phyloP scores from a whole-genome alignment of 2,797 vertebrate species.

The Florisuga fusca region DNA sequence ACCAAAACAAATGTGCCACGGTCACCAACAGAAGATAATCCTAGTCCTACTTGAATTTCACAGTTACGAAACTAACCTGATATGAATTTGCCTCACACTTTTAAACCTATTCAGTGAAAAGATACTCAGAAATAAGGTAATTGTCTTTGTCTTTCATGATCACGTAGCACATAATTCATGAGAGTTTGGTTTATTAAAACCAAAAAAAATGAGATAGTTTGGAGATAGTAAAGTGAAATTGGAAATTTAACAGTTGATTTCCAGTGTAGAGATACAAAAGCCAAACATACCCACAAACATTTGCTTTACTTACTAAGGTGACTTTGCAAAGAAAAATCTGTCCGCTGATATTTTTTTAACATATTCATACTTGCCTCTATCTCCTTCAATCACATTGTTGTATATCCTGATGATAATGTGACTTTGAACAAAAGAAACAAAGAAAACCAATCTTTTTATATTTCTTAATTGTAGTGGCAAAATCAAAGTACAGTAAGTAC shows the following conservation, averaged over 20 bases:
- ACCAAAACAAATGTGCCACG: background rate
- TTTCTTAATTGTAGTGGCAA: background rate
- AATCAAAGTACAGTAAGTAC: background rate
- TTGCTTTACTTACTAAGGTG: background rate
- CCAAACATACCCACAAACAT: accelerated
- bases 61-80: background rate
- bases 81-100: background rate
- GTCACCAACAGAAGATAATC: background rate
- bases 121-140: background rate
- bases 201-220: background rate
- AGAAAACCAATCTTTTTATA: background rate
- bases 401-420: background rate
- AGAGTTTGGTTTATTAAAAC: background rate
- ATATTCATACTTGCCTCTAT: background rate
- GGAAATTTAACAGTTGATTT: background rate
- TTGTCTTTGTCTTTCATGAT: background rate
- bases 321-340: background rate
- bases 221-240: background rate
- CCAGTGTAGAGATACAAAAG: background rate
- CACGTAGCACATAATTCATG: background rate
- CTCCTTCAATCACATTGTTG: background rate
- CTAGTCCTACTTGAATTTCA: background rate
- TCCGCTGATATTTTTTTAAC: background rate
- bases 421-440: background rate
- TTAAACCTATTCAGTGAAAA: background rate